Percentiles rank a stretch among this genome's conserved stretches.
These are phyloP conservation scores for Acanthococcus lagerstroemiae DNA, from an alignment of 2,888 invertebrate genomes.

Conservation along the genomic window DNA sequence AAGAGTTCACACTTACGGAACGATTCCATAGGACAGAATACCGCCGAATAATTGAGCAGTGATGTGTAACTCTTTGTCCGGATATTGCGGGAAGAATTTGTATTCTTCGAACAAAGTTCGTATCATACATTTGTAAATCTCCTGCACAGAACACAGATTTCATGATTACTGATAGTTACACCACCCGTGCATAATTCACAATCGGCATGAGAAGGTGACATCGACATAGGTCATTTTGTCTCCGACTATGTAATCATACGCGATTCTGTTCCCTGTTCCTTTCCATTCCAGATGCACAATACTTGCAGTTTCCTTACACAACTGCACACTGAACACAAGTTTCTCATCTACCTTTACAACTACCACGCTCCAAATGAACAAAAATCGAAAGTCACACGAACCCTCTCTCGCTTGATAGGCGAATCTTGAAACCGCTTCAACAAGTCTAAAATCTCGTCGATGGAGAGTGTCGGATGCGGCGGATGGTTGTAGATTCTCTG, in stretches of 20 bases:
- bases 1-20: slow-evolving; percentile 49
- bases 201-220: too few species aligned
- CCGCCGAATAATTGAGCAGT: slow-evolving; percentile 98
- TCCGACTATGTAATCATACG: too few species aligned
- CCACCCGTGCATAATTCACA: too few species aligned
- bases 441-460: slow-evolving; percentile 93
- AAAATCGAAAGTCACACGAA: slow-evolving; percentile 37
- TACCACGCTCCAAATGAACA: background rate
- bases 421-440: slow-evolving; percentile 92
- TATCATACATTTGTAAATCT: slow-evolving; percentile 96
- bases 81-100: slow-evolving; percentile 96
- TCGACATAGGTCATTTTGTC: too few species aligned
- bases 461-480: slow-evolving; percentile 84
- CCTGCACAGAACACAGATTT: slow-evolving; percentile 37
- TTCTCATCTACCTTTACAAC: too few species aligned
- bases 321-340: too few species aligned
- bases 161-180: background rate
- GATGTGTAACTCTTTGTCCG: slow-evolving; percentile 92
- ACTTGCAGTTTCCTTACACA: too few species aligned
- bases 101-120: slow-evolving; percentile 95
- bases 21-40: slow-evolving; percentile 87
- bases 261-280: too few species aligned
- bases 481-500: slow-evolving; percentile 97
- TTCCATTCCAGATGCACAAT: too few species aligned
- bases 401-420: slow-evolving; percentile 68